phyloP scores from a whole-genome alignment of 2,113 vertebrate genomes.

The Aspidoscelis tigris region DNA sequence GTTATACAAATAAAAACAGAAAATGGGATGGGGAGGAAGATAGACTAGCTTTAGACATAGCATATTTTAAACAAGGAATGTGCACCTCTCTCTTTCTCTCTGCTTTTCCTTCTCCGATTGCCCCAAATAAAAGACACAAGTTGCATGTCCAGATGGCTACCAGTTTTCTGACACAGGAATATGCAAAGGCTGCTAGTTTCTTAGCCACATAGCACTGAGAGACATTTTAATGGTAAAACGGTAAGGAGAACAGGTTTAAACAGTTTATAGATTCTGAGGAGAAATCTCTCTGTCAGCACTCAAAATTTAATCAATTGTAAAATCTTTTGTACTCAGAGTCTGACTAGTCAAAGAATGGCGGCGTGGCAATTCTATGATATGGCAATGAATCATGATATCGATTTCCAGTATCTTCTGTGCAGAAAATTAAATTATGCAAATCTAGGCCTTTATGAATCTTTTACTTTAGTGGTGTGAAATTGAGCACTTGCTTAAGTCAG shows the following conservation, averaged over 20 bases:
- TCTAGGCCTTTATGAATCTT: constrained; percentile 70
- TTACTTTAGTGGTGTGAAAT: constrained; percentile 72
- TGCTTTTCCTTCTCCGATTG: too few species aligned
- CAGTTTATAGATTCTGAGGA: constrained; percentile 46
- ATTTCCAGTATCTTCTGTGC: constrained; percentile 86
- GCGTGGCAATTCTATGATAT: constrained; percentile 72
- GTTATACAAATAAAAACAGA: too few species aligned
- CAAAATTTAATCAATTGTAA: constrained; percentile 66
- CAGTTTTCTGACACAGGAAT: neutral
- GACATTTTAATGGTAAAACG: constrained; percentile 16
- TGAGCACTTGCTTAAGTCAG: constrained; percentile 78
- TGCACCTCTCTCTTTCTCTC: too few species aligned
- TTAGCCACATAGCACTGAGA: neutral
- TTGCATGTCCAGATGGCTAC: neutral
- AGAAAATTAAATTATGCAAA: constrained; percentile 93
- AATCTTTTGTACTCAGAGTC: constrained; percentile 56
- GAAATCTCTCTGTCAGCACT: constrained; percentile 53
- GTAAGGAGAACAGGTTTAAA: constrained; percentile 48
- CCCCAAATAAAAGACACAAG: neutral
- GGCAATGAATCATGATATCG: constrained; percentile 88
- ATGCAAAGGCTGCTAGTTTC: neutral
- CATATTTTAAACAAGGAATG: neutral
- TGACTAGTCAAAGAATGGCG: constrained; percentile 69
- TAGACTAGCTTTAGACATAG: neutral
- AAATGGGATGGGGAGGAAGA: too few species aligned